These are phyloP conservation scores for Amphiura filiformis DNA, from an alignment of 35 echinoderm and acorn worm species.

Conservation along the genomic window DNA sequence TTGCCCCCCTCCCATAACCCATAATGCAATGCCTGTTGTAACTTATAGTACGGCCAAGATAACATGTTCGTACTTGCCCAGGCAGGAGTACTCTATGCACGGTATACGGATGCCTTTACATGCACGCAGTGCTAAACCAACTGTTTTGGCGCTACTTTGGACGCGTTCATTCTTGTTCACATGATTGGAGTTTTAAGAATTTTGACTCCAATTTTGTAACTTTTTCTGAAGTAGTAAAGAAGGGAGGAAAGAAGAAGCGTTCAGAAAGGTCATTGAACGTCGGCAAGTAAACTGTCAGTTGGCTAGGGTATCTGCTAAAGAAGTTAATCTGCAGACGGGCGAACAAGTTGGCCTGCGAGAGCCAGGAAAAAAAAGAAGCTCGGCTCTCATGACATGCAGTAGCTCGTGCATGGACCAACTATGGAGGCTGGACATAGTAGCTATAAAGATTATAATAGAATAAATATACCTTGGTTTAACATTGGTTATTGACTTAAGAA, in stretches of 20 bases:
- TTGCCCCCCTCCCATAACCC: slow-evolving; percentile 11
- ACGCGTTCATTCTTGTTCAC: slow-evolving; percentile 13
- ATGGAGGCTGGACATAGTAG: background rate
- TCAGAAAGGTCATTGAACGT: background rate
- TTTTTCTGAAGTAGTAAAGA: background rate
- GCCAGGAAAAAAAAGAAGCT: background rate
- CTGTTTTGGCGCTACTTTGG: slow-evolving; percentile 6
- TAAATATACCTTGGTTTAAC: background rate
- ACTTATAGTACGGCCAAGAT: background rate
- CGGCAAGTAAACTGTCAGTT: background rate
- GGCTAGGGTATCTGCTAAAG: background rate
- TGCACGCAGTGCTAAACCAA: slow-evolving; percentile 6
- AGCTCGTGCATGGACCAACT: background rate
- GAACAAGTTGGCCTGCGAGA: background rate
- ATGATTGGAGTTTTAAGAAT: background rate
- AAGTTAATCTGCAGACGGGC: background rate
- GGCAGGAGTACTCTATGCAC: background rate
- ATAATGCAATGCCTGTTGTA: background rate
- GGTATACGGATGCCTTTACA: slow-evolving; percentile 2
- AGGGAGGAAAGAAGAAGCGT: background rate
- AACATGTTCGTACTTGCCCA: slow-evolving; percentile 11
- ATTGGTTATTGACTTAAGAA: background rate
- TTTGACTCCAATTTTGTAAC: background rate
- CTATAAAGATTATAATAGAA: background rate
- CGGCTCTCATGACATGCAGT: background rate